Evolutionary conservation across 37 sponge, comb jelly and placozoan genomes (phyloP), one percentile per base, ranked within the genome.

Genomic region (Dysidea cf. avara): DNA sequence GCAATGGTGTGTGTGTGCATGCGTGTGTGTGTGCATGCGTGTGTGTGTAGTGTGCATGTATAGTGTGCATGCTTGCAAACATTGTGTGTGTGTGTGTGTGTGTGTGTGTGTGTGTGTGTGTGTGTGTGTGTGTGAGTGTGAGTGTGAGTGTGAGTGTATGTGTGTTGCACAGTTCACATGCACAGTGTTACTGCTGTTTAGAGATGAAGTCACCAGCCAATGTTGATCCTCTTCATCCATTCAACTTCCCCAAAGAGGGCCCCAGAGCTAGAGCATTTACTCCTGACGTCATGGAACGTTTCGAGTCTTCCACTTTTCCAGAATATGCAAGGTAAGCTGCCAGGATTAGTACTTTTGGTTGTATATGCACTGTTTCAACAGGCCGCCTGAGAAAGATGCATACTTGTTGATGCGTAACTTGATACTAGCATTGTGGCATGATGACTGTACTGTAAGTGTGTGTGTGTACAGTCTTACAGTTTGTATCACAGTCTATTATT

Each of bases 171-270:
- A 25, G 9, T 28, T n/a, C 9, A 11, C 22, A 21, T 28, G 22
- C 11, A 58, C 24, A 12, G 17, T 11, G 17, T n/a, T 20, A 58
- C 60, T 11, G 17, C 17, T 58, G 24, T 20, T 11, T 21, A 11
- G 17, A 18, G n/a, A n/a, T n/a, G n/a, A n/a, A n/a, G n/a, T n/a
- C n/a, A n/a, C n/a, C n/a, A n/a, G n/a, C n/a, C n/a, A n/a, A n/a
- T 29, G 61, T 55, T 24, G 74, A 79, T 54, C 68, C 72, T 33
- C 79, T 88, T 33, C 86, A 94, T 21, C 94, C 90, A 14, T 94
- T 94, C 76, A 85, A 94, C 64, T 86, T 82, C 56, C 94, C 90
- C 12, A 75, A 84, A 22, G 89, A 88, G 62, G 89, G 90, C 14
- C 89, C 85, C 33, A 71, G 90, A 53, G 94, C 90, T 14, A 57